Conservation (phyloP, 1,140 invertebrate genomes). For the Lasioglossum albipes region DNA sequence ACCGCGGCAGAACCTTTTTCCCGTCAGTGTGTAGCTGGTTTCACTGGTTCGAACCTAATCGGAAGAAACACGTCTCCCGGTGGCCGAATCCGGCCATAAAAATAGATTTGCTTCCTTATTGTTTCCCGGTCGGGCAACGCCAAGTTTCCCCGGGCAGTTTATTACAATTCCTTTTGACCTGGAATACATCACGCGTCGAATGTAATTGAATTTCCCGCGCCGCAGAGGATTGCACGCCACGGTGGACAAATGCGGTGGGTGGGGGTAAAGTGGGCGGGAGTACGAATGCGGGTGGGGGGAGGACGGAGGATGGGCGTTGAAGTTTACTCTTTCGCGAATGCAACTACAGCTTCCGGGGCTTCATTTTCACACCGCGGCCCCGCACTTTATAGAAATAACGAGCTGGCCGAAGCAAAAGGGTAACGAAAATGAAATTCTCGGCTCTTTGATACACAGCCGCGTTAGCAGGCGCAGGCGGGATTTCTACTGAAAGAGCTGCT, state of each 20-base stretch:
- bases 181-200: neutral
- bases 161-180: neutral
- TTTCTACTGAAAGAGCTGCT: constrained; percentile 10
- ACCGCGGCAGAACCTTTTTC: too few species aligned
- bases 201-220: constrained; percentile 20
- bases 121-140: neutral
- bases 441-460: constrained; percentile 28
- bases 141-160: neutral
- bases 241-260: too few species aligned
- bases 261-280: too few species aligned
- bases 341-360: neutral
- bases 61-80: too few species aligned
- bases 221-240: neutral
- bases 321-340: constrained; percentile 7
- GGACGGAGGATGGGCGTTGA: neutral
- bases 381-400: constrained; percentile 34
- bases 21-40: too few species aligned
- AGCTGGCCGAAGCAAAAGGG: constrained; percentile 28
- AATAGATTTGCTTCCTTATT: neutral
- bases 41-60: too few species aligned
- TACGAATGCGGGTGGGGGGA: too few species aligned
- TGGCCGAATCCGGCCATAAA: neutral
- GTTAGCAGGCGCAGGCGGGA: constrained; percentile 8
- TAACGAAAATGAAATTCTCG: constrained; percentile 32
- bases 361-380: constrained; percentile 12